Evolutionary conservation across 2,888 invertebrate genomes (phyloP), one percentile per base, ranked within the genome.

Genomic region (Zeuzera pyrina): DNA sequence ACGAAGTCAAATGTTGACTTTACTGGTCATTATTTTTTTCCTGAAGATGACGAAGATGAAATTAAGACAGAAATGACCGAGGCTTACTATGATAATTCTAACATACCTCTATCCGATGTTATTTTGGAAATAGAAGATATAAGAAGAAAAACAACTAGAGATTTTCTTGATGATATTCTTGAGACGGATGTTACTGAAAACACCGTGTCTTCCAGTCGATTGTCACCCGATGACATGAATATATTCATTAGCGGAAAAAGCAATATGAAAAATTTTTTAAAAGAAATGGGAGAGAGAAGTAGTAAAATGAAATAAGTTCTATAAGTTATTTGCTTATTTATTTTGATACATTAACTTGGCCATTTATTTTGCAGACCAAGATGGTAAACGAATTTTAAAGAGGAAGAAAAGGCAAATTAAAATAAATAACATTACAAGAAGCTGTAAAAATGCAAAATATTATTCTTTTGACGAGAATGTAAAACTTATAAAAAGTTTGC

Each of bases 1-100:
- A 38, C 67, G 2, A 61, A 56, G 39, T 40, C 44, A 30, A 78
- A 77, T 44, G 41, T 49, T 14, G 71, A 78, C 29, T 73, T 73
- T 35, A 71, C 76, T 15, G 81, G 81, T 2, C 78, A 81, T 48
- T 79, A 71, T 34, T 83, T 83, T 47, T 79, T 81, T 35, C 81
- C 81, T 29, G 79, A 79, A 57, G 77, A 77, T 28, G 52, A 42
- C 6, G 46, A 52, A n/a, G 56, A 48, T 19, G 14, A 15, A 2
- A 15, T 32, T 23, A 19, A 13, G 3, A 66, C 63, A 15, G 59
- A 61, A 26, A 41, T 33, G 19, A 55, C 37, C 12, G 74, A 78
- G 34, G 34, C 47, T 5, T 72, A 77, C 44, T 71, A 77, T 24
- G 77, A 79, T 35, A 45, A 43, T 13, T 42, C 65, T 5, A 59